These are phyloP conservation scores for Smutsia temminckii DNA, from an alignment of 2,797 vertebrate species.

Conservation along the genomic window DNA sequence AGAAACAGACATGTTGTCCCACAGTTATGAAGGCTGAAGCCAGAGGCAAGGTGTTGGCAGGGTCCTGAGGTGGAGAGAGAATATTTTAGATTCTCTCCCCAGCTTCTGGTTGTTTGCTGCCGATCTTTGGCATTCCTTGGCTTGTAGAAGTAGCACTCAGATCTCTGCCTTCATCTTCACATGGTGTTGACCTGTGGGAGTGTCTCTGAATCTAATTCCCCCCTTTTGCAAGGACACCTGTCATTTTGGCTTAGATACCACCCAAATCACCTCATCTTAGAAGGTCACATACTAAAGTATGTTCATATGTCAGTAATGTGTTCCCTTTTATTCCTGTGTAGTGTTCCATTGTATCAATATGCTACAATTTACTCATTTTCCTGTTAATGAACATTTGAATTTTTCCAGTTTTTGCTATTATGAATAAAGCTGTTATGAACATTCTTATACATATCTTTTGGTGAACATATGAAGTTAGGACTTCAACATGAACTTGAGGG, in stretches of 20 bases:
- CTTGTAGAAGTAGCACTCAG: not conserved
- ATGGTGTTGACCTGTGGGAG: rapidly evolving
- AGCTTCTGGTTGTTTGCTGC: not conserved
- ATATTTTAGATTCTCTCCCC: rapidly evolving
- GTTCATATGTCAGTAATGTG: too few species aligned
- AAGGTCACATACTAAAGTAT: not conserved
- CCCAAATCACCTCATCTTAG: not conserved
- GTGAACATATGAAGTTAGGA: not conserved
- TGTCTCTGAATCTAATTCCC: not conserved
- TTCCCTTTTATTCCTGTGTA: too few species aligned
- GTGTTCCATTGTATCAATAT: too few species aligned
- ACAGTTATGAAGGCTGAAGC: not conserved
- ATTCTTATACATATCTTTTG: too few species aligned
- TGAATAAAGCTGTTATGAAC: too few species aligned
- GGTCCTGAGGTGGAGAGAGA: not conserved
- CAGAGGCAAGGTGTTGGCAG: not conserved
- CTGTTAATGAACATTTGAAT: too few species aligned
- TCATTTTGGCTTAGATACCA: not conserved
- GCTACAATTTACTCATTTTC: too few species aligned
- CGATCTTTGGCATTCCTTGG: not conserved
- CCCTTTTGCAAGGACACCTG: not conserved
- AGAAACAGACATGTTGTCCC: not conserved
- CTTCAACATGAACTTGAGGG: not conserved
- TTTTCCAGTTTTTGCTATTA: too few species aligned
- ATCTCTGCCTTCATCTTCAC: not conserved